Conservation (phyloP, 2,888 invertebrate genomes). For the Vandiemenella viatica region DNA sequence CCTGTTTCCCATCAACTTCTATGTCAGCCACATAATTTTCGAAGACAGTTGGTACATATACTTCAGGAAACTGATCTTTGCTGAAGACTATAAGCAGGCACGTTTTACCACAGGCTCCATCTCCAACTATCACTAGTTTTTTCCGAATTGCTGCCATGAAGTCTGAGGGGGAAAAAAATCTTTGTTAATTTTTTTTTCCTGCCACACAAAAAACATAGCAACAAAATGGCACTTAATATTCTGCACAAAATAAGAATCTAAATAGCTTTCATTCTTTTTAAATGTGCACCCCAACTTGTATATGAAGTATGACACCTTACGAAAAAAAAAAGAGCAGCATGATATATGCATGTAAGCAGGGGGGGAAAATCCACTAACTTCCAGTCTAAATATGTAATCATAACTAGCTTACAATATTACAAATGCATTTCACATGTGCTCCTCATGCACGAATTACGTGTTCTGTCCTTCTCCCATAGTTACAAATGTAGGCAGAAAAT, state of each 20-base stretch:
- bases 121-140: conserved; percentile 21
- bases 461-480: too few species aligned
- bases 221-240: background rate
- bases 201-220: too few species aligned
- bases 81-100: conserved; percentile 42
- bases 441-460: too few species aligned
- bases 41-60: conserved; percentile 49
- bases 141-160: conserved; percentile 15
- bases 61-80: conserved; percentile 46
- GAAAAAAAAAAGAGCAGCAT: too few species aligned
- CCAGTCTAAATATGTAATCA: too few species aligned
- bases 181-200: too few species aligned
- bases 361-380: too few species aligned
- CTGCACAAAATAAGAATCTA: background rate
- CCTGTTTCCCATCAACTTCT: conserved; percentile 41
- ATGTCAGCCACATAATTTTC: conserved; percentile 48
- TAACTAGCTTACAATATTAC: too few species aligned
- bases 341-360: too few species aligned
- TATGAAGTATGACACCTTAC: background rate
- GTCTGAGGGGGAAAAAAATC: conserved; percentile 2
- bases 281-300: background rate
- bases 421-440: too few species aligned
- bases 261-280: background rate
- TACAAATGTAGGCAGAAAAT: too few species aligned
- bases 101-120: conserved; percentile 45